Base-by-base conservation (phyloP, 2,113 vertebrate species). In the Solenodon paradoxus region DNA sequence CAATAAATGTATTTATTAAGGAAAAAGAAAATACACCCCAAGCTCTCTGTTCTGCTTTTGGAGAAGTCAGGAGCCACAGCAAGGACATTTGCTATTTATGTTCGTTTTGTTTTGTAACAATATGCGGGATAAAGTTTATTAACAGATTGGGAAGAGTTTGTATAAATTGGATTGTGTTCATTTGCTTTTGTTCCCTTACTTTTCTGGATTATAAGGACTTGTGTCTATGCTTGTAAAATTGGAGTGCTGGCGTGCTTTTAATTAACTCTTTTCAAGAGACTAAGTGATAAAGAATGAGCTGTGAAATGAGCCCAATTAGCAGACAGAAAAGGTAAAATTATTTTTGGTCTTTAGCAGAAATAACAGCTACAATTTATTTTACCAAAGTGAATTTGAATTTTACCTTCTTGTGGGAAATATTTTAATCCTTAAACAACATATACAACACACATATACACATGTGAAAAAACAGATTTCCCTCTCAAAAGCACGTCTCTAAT, bases 331-430 rank as follows among this genome's bases (percentile, higher is more conserved):
- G 19, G 64, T 57, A 15, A 90, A 83, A 85, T 84, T 69, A 64
- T 30, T 51, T 91, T 68, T 88, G 71, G 16, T 83, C 35, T 95
- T 61, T n/a, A 96, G 28, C 32, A 78, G 26, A 24, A 92, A 84
- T 75, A 75, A 69, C 20, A 94, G 71, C 38, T 88, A 83, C 22
- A 17, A 47, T 32, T 92, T 38, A 35, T 86, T 72, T 59, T 3
- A 38, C 74, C 42, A 42, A 78, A 53, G 81, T 20, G 11, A 86
- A 38, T 24, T 47, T 90, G 77, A 89, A 90, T 74, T 90, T 79
- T 74, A 69, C 47, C 12, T 87, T 72, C 80, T 72, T 55, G 28
- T 61, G 30, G 15, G 49, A 81, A n/a, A 28, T 77, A 72, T 59
- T 86, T 93, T 59, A 81, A 82, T 82, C 9, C 9, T 79, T 90